These are phyloP conservation scores for Elmis aenea DNA, from an alignment of 2,888 invertebrate species.

Conservation along the genomic window DNA sequence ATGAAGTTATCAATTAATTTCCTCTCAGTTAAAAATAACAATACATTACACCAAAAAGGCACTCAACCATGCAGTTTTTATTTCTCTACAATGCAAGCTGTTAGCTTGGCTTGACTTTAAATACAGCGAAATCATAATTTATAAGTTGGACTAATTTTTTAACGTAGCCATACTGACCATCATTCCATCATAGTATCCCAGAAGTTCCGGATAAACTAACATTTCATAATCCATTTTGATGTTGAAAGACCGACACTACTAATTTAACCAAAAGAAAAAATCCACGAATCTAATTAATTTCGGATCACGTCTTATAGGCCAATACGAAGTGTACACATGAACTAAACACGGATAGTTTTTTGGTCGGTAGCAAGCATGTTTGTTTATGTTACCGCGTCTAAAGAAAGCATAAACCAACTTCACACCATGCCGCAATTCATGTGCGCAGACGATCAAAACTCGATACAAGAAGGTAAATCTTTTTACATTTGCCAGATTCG, in stretches of 20 bases:
- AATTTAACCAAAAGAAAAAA: conserved; percentile 1
- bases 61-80: too few species aligned
- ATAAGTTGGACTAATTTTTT: too few species aligned
- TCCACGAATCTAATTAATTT: conserved; percentile 2
- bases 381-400: conserved; percentile 44
- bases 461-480: too few species aligned
- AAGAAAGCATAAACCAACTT: conserved; percentile 41
- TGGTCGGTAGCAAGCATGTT: conserved; percentile 39
- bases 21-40: too few species aligned
- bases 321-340: conserved; percentile 29
- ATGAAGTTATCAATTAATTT: too few species aligned
- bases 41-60: too few species aligned
- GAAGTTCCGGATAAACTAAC: conserved; percentile 58
- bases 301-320: not conserved
- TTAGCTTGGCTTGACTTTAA: too few species aligned
- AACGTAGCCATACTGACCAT: conserved; percentile 51
- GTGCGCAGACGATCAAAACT: too few species aligned
- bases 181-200: conserved; percentile 57
- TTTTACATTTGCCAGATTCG: too few species aligned
- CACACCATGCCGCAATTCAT: conserved; percentile 27
- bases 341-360: conserved; percentile 39
- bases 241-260: conserved; percentile 2
- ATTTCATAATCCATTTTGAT: conserved; percentile 60
- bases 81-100: too few species aligned
- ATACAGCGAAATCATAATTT: too few species aligned